phyloP scores from a whole-genome alignment of 2,797 vertebrate genomes.

The Phylloscopus collybita region DNA sequence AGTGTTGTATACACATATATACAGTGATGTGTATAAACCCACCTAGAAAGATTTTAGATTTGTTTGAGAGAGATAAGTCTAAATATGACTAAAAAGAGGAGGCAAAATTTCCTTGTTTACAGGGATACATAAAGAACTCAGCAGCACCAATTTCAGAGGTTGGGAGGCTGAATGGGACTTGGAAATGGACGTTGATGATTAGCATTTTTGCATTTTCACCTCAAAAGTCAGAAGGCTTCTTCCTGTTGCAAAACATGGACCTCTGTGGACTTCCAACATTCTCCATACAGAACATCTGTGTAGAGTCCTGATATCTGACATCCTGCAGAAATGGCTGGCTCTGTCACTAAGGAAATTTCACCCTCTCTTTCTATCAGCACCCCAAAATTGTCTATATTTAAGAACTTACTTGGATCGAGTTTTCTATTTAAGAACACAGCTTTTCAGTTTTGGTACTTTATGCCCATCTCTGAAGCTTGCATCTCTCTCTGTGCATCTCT shows the following conservation, averaged over 20 bases:
- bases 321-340: not conserved
- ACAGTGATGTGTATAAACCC: not conserved
- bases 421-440: not conserved
- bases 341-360: not conserved
- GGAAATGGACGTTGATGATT: not conserved
- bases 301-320: not conserved
- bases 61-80: not conserved
- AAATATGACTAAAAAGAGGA: not conserved
- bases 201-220: not conserved
- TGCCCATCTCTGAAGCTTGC: not conserved
- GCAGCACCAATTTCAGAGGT: rapidly evolving
- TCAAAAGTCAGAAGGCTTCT: not conserved
- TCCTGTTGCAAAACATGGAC: not conserved
- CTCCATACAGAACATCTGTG: too few species aligned
- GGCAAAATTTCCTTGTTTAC: not conserved
- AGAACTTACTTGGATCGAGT: not conserved
- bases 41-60: not conserved
- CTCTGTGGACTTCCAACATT: rapidly evolving
- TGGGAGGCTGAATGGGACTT: not conserved
- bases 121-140: not conserved
- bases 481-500: not conserved
- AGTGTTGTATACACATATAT: too few species aligned
- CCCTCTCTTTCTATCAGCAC: not conserved
- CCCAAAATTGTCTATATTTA: not conserved
- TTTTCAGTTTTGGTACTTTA: not conserved